Conservation (phyloP, 1,140 invertebrate genomes). For the Drosophila navojoa region DNA sequence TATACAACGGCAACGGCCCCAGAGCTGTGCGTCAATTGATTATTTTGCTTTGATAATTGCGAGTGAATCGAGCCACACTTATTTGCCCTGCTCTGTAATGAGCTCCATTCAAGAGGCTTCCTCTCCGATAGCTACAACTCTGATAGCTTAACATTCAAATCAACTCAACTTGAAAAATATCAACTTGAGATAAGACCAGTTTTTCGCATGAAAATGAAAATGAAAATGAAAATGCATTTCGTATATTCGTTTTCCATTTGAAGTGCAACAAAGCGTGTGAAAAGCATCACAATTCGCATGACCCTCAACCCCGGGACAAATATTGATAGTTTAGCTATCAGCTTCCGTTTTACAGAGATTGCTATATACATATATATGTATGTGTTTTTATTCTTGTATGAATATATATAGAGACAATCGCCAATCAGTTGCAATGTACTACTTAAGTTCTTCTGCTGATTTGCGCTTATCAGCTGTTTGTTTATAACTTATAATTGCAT, state of each 20-base stretch:
- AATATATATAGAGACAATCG: background rate
- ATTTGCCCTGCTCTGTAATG: conserved; percentile 8
- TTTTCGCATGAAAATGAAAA: background rate
- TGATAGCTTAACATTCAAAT: conserved; percentile 32
- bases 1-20: conserved; percentile 3
- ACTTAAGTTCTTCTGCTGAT: conserved; percentile 12
- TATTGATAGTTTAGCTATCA: background rate
- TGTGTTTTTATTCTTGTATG: background rate
- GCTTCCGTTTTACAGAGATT: conserved; percentile 14
- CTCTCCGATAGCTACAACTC: conserved; percentile 20
- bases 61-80: background rate
- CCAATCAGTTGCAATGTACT: conserved; percentile 30
- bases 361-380: background rate
- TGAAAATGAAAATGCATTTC: background rate
- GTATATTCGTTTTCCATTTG: background rate
- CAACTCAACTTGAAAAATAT: conserved; percentile 14
- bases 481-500: conserved; percentile 28
- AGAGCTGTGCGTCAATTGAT: conserved; percentile 39
- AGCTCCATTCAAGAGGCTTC: conserved; percentile 11
- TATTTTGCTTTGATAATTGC: conserved; percentile 30
- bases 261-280: conserved; percentile 7
- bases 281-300: conserved; percentile 3
- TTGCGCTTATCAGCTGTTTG: conserved; percentile 25
- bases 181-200: background rate
- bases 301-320: background rate